Evolutionary conservation across 2,797 vertebrate genomes (phyloP), one percentile per base, ranked within the genome.

Genomic region (Acipenser ruthenus): DNA sequence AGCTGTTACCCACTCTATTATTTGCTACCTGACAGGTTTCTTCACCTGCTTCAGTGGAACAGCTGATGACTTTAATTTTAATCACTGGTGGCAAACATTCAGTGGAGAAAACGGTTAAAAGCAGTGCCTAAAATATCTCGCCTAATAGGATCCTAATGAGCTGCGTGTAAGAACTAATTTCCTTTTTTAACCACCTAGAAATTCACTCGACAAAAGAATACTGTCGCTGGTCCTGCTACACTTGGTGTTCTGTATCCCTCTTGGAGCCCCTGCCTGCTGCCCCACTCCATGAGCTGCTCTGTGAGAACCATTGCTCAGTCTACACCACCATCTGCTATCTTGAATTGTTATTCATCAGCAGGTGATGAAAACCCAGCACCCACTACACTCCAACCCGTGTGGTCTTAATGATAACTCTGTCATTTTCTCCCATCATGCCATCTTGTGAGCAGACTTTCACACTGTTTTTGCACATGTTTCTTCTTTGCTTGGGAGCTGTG

Each of bases 41-140:
- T 55, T 4, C 52, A 10, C n/a, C n/a, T 55, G n/a, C 52, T 10
- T n/a, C n/a, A 55, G 52, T 6, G n/a, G 52, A n/a, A 8, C n/a
- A 55, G n/a, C 9, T 55, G 52, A 55, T 55, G 1, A 55, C 4
- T 10, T 3, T 55, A 3, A 37, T 55, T 55, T 55, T 55, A 55
- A 55, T 55, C 52, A 5, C 6, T 55, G n/a, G 52, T 8, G 52
- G 52, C 6, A 55, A 55, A 55, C n/a, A 6, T 9, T 55, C 52
- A 55, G 52, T 55, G 9, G 52, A n/a, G 52, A 55, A 55, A 55
- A 55, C n/a, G 52, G 52, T n/a, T 55, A 55, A 55, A 55, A n/a
- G 52, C 9, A 9, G 9, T 4, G 52, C 6, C 52, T 10, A 55
- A 55, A 55, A 55, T 10, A 8, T 10, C n/a, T n/a, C 3, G n/a